Conservation (phyloP, 2,113 vertebrate species). For the Dolichallabes microphthalmus region DNA sequence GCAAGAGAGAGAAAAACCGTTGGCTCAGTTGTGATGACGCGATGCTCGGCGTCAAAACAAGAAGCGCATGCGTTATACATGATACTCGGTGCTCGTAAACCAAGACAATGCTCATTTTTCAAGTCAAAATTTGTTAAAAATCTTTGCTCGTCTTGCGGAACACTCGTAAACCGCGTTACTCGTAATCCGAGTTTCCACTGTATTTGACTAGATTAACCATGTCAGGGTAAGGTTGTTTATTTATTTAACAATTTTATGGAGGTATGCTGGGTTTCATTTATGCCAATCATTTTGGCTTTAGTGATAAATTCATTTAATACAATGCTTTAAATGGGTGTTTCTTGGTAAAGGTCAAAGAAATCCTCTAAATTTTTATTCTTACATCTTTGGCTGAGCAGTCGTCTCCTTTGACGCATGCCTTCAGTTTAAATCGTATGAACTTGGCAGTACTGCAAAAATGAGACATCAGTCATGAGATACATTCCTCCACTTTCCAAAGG, state of each 20-base stretch:
- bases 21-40: too few species aligned
- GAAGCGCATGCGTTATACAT: too few species aligned
- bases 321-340: neutral
- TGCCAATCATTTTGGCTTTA: neutral
- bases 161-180: too few species aligned
- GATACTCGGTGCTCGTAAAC: too few species aligned
- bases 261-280: neutral
- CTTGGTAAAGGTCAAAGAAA: neutral
- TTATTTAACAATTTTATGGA: neutral
- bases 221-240: neutral
- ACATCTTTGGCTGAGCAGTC: neutral
- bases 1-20: too few species aligned
- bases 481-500: slow-evolving; percentile 66
- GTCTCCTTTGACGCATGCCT: neutral
- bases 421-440: neutral
- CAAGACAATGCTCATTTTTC: too few species aligned
- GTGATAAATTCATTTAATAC: neutral
- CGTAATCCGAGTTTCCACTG: too few species aligned
- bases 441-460: neutral
- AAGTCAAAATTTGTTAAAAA: too few species aligned
- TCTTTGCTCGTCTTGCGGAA: too few species aligned
- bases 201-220: neutral
- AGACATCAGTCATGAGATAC: neutral
- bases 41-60: too few species aligned
- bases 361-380: neutral